Evolutionary conservation across 2,797 vertebrate species (phyloP), one percentile per base, ranked within the genome.

Genomic region (Macrochelys suwanniensis): DNA sequence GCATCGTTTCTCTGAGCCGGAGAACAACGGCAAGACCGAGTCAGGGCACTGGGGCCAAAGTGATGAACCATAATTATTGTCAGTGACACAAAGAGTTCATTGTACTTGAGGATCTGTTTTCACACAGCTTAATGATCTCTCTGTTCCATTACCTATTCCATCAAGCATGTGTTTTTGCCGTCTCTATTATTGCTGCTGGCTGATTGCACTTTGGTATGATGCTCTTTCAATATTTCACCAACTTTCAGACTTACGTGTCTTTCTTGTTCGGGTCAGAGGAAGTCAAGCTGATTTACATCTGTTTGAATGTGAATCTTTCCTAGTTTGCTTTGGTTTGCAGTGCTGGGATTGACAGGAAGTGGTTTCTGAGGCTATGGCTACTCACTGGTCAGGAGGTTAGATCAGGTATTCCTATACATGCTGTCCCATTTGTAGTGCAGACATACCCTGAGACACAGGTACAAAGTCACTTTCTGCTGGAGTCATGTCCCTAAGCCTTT

Each of bases 41-140:
- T 76, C 68, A 91, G 96, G 85, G 65, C 86, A 80, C 3, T 10
- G 33, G 80, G 71, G 49, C 23, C 6, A 84, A 78, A 90, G 56
- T 93, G 56, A 88, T 83, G 88, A 89, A n/a, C 33, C 59, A n/a
- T 68, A 95, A 89, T 87, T 92, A 26, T 93, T 92, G 74, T 85
- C 77, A 87, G 16, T 61, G 84, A 68, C 78, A 15, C 26, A 74
- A 56, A 76, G 59, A 91, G 68, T 82, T 95, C 45, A 26, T 96
- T 95, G 80, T 90, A 74, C 50, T 53, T 51, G 82, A 85, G 33
- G 49, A 88, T 89, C 54, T 95, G 65, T 93, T 96, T 95, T 90
- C 95, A 87, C 11, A 81, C 11, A 53, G 49, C 80, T 61, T 97
- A 95, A 97, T 95, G 86, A 90, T 94, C 93, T 93, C 82, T 94